Evolutionary conservation across 2,113 vertebrate genomes (phyloP), one percentile per base, ranked within the genome.

Genomic region (Pangasianodon hypophthalmus): DNA sequence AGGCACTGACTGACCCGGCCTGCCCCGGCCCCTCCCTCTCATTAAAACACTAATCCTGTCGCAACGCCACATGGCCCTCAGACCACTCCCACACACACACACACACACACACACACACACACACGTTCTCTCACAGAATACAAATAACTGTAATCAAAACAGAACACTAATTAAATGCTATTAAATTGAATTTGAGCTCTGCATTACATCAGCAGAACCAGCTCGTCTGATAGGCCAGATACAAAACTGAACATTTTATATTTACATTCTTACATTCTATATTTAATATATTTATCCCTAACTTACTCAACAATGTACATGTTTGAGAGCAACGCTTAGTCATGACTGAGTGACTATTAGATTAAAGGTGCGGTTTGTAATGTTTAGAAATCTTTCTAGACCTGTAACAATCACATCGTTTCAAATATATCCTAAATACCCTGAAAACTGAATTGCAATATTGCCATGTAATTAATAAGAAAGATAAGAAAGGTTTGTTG

Each of bases 31-130:
- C 91, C 92, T 90, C 92, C 92, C 52, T 85, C 89, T 91, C 90
- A 92, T 91, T 91, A 91, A 92, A 91, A 92, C 92, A 92, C 90
- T 91, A 92, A 91, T 90, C 90, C 92, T 86, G 87, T 88, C 89
- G 91, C 88, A 89, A 73, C 75, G 58, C 89, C 90, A 92, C 90
- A 92, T 90, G 90, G 79, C 89, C 92, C 86, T 85, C 88, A 62
- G 82, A 89, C 86, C 87, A 87, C 88, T 88, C 88, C 75, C 88
- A 73, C 83, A 41, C 82, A 26, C 67, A 60, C 73, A 73, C 85
- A 87, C 88, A 80, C 89, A 73, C 62, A 82, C 87, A 75, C 87
- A 88, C 44, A 29, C 64, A 79, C n/a, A 52, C 46, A 32, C 58
- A 29, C 41, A 32, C 13, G 29, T 58, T 80, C 37, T 62, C 24